Evolutionary conservation across 2,113 vertebrate genomes (phyloP).

Genomic region (Clarias gariepinus): DNA sequence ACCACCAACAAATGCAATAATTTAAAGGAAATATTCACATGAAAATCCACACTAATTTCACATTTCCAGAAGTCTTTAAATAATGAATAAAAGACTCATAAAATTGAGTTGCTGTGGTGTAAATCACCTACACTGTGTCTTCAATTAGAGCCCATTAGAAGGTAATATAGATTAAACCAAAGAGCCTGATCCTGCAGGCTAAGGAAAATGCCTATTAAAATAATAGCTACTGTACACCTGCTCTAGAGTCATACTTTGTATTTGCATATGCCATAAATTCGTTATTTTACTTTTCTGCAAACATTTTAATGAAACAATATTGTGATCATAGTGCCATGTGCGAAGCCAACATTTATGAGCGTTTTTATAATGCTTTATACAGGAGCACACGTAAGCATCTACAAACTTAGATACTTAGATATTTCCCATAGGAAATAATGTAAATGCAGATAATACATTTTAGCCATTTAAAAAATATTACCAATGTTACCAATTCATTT

Average conservation of each 20-base stretch:
- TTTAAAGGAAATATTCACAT: background rate
- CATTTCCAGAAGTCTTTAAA: background rate
- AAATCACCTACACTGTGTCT: background rate
- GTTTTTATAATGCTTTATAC: too few species aligned
- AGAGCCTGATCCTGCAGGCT: background rate
- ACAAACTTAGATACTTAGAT: too few species aligned
- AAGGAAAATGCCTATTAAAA: background rate
- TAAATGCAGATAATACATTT: too few species aligned
- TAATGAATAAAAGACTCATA: background rate
- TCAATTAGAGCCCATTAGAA: background rate
- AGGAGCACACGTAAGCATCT: too few species aligned
- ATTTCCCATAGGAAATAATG: too few species aligned
- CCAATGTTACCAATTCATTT: too few species aligned
- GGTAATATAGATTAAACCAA: background rate
- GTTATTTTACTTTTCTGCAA: background rate
- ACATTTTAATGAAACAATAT: background rate
- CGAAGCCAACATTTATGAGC: background rate
- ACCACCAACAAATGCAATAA: background rate
- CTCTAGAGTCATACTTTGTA: background rate
- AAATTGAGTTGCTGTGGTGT: background rate
- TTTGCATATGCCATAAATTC: background rate
- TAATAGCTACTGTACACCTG: background rate
- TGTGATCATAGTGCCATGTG: background rate
- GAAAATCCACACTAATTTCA: background rate
- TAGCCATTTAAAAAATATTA: too few species aligned